Conservation (phyloP, 1,140 invertebrate species). For the Zaprionus ornatus region DNA sequence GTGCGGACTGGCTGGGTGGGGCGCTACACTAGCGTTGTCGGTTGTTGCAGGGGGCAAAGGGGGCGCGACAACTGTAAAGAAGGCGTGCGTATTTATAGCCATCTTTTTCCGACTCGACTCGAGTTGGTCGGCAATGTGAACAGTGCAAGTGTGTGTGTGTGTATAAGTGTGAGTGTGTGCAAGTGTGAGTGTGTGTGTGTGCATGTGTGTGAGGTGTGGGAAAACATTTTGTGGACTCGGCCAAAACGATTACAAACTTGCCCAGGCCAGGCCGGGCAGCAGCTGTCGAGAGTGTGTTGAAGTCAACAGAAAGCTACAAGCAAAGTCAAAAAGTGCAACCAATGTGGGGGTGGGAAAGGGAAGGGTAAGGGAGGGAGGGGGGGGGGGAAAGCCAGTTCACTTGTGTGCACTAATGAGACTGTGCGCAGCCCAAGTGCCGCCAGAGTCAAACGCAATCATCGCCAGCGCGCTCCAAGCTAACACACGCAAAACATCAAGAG, state of each 20-base stretch:
- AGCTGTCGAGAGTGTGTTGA: conserved; percentile 53
- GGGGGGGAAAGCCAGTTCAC: conserved; percentile 3
- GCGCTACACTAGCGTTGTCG: background rate
- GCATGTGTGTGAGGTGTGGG: conserved; percentile 51
- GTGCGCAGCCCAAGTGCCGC: conserved; percentile 21
- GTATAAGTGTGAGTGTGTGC: background rate
- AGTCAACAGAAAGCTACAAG: conserved; percentile 47
- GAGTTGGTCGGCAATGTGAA: conserved; percentile 30
- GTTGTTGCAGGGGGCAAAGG: background rate
- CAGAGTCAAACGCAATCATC: conserved; percentile 43
- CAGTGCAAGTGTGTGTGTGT: conserved; percentile 8
- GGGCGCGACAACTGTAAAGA: conserved; percentile 22
- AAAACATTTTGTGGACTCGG: conserved; percentile 52
- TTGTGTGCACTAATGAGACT: conserved; percentile 52
- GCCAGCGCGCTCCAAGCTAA: conserved; percentile 12
- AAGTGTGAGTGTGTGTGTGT: conserved; percentile 2
- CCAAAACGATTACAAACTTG: conserved; percentile 50
- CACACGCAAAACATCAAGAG: conserved; percentile 50
- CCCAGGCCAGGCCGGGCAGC: conserved; percentile 24
- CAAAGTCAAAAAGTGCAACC: conserved; percentile 29
- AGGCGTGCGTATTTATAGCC: conserved; percentile 64
- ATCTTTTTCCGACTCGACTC: conserved; percentile 33
- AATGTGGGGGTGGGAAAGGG: background rate
- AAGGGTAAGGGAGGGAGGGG: background rate
- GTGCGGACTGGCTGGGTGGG: background rate